These are phyloP conservation scores for Aptenodytes patagonicus DNA, from an alignment of 2,113 vertebrate species.

Conservation along the genomic window DNA sequence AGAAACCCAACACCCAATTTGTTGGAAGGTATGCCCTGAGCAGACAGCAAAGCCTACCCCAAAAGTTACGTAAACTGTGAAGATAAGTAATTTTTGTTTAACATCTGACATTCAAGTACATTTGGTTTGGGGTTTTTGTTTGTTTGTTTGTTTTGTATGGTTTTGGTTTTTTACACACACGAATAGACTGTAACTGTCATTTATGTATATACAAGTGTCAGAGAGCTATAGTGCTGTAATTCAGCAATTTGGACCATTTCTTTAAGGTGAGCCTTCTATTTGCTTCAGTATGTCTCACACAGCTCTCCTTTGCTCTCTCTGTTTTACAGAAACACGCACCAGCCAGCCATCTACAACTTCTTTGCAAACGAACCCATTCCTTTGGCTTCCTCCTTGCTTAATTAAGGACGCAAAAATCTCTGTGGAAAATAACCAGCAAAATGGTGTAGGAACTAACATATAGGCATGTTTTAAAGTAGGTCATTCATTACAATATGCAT, in stretches of 20 bases:
- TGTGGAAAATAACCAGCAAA: not conserved
- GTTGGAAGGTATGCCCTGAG: not conserved
- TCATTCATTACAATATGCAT: not conserved
- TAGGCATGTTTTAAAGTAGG: slow-evolving; percentile 5
- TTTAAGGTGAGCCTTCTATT: not conserved
- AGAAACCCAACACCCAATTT: not conserved
- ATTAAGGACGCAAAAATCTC: not conserved
- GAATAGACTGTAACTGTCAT: not conserved
- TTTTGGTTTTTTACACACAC: not conserved
- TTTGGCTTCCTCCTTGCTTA: not conserved
- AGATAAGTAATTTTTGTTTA: not conserved
- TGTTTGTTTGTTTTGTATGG: too few species aligned
- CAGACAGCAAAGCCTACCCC: not conserved
- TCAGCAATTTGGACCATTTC: not conserved
- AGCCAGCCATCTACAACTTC: not conserved
- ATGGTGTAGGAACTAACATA: not conserved
- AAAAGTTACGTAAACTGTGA: not conserved
- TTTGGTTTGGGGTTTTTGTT: not conserved
- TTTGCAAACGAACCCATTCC: not conserved
- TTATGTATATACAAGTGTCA: not conserved
- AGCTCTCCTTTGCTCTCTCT: not conserved
- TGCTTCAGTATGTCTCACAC: accelerated
- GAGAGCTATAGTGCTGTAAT: not conserved
- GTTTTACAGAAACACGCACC: not conserved
- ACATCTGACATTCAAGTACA: not conserved